A percentile compares a stretch with the other conserved stretches of the same genome.
phyloP scores from a whole-genome alignment of 1,140 invertebrate genomes.

The Metaphire vulgaris region DNA sequence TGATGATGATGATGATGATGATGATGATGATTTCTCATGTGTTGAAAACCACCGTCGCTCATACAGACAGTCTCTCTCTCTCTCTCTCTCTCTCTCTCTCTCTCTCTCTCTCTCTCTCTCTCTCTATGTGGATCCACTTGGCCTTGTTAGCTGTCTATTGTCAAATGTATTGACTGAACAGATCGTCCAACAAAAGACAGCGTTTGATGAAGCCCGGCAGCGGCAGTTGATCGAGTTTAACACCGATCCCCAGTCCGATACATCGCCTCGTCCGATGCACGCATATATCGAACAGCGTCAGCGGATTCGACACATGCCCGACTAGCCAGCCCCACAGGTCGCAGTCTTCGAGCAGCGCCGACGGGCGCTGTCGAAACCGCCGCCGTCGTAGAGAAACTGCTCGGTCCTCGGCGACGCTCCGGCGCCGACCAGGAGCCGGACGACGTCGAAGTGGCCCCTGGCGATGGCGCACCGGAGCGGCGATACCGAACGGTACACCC shows the following conservation, averaged over 20 bases:
- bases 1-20: too few relatives aligned
- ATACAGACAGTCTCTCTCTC: too few relatives aligned
- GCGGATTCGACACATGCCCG: constrained; percentile 5
- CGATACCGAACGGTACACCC: background rate
- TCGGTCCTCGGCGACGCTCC: background rate
- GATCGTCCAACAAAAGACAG: constrained; percentile 1
- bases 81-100: too few relatives aligned
- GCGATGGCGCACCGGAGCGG: constrained; percentile 16
- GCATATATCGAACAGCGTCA: constrained; percentile 5
- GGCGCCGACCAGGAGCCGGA: constrained; percentile 4
- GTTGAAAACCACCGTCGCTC: too few relatives aligned
- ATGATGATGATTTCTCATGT: too few relatives aligned
- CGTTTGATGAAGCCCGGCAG: constrained; percentile 3
- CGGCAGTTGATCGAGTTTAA: constrained; percentile 2
- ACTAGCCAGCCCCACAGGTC: constrained; percentile 6
- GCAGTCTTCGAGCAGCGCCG: constrained; percentile 2
- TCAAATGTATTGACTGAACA: too few relatives aligned
- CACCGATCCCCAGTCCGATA: background rate
- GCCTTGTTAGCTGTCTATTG: too few relatives aligned
- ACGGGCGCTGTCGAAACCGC: too few relatives aligned
- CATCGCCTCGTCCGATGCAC: background rate
- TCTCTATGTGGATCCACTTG: too few relatives aligned
- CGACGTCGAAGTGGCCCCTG: constrained; percentile 1
- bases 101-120: too few relatives aligned
- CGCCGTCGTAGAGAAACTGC: background rate